Evolutionary conservation across 2,888 invertebrate species (phyloP).

Genomic region (Sarcophaga caerulescens): DNA sequence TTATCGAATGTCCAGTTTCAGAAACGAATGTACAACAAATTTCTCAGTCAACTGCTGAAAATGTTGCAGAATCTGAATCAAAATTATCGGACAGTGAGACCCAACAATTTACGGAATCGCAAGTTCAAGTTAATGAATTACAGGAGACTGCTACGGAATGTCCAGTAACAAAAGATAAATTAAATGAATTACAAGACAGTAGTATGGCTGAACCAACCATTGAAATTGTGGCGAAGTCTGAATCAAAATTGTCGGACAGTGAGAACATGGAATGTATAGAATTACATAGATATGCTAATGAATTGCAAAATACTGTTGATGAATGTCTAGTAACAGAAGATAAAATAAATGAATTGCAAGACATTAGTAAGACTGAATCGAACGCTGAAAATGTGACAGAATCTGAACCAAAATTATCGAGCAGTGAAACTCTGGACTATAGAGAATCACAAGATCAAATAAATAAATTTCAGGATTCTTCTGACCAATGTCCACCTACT

Average conservation of each 20-base stretch:
- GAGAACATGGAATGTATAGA: not conserved
- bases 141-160: not conserved
- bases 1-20: not conserved
- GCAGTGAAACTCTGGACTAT: too few relatives aligned
- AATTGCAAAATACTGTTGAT: not conserved
- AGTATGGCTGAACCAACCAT: not conserved
- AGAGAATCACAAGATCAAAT: too few relatives aligned
- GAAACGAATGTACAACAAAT: too few relatives aligned
- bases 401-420: too few relatives aligned
- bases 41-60: too few relatives aligned
- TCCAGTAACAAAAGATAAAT: not conserved
- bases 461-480: too few relatives aligned
- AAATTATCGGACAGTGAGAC: too few relatives aligned
- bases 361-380: not conserved
- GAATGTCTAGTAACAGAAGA: not conserved
- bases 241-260: not conserved
- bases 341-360: not conserved
- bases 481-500: too few relatives aligned
- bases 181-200: not conserved
- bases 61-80: too few relatives aligned
- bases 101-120: too few relatives aligned
- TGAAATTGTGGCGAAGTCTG: not conserved
- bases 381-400: too few relatives aligned
- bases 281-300: not conserved
- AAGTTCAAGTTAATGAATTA: not conserved